phyloP scores from a whole-genome alignment of 1,140 invertebrate species.

The Pararge aegeria region DNA sequence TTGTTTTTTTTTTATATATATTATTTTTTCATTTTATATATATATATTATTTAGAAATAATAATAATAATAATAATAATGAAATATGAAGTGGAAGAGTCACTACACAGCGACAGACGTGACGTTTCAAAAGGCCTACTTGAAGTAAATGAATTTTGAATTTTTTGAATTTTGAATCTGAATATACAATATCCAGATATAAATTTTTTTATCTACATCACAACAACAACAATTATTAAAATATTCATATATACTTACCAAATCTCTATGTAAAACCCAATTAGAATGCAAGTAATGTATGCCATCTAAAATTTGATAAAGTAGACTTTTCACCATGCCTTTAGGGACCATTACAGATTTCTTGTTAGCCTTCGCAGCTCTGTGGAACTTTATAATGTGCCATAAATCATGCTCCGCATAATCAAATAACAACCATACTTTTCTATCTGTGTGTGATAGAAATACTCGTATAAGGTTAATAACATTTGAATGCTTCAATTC shows the following conservation, averaged over 20 bases:
- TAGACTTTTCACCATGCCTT: conserved; percentile 98
- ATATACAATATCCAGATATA: no score
- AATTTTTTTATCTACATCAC: no score
- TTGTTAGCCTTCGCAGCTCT: conserved; percentile 99
- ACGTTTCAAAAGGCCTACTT: no score
- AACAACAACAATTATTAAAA: no score
- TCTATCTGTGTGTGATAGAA: conserved; percentile 97
- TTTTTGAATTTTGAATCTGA: no score
- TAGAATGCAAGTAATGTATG: conserved; percentile 99
- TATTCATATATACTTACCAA: conserved; percentile 86
- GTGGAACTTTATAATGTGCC: conserved; percentile 99
- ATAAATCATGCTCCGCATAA: conserved; percentile 99
- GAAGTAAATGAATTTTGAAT: no score
- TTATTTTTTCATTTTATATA: no score
- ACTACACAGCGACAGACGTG: no score
- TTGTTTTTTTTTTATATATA: no score
- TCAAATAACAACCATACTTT: conserved; percentile 99
- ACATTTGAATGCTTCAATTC: conserved; percentile 99
- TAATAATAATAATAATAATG: no score
- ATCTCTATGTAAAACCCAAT: conserved; percentile 99
- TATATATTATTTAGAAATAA: no score
- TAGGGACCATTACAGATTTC: conserved; percentile 97
- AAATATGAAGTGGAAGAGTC: no score
- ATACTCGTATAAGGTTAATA: conserved; percentile 97
- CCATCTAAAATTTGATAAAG: conserved; percentile 99